phyloP scores from a whole-genome alignment of 2,113 vertebrate genomes.

The Ciconia boyciana region DNA sequence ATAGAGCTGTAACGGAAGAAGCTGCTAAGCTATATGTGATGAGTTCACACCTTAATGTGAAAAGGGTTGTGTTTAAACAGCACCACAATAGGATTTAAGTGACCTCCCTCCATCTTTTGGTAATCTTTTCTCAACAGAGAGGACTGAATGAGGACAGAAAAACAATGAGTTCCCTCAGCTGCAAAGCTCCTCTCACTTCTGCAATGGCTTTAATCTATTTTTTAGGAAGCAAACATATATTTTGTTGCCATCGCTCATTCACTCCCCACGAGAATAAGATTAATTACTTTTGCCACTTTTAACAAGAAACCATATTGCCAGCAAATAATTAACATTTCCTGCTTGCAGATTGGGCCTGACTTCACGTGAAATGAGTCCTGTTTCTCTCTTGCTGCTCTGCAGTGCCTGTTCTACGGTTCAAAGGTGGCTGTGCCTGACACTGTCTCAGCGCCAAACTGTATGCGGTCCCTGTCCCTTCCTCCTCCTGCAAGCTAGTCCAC shows the following conservation, averaged over 20 bases:
- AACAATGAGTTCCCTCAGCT: neutral
- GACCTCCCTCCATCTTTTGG: neutral
- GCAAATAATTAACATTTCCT: neutral
- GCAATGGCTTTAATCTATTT: neutral
- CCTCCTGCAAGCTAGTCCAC: neutral
- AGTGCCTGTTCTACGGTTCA: neutral
- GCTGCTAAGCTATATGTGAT: neutral
- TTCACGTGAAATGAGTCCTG: neutral
- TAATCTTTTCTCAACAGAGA: neutral
- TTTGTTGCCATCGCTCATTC: neutral
- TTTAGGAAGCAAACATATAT: neutral
- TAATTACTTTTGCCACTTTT: neutral
- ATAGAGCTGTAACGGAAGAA: neutral
- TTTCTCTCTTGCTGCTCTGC: neutral
- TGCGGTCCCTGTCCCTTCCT: neutral
- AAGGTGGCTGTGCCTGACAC: neutral
- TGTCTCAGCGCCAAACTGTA: rapidly evolving
- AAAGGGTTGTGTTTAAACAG: neutral
- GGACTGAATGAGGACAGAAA: neutral
- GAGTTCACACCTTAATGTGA: neutral
- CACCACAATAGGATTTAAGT: neutral
- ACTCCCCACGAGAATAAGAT: neutral
- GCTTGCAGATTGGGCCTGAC: neutral
- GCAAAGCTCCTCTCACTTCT: neutral
- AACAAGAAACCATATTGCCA: neutral